A percentile compares a stretch with the other conserved stretches of the same genome.
These are phyloP conservation scores for Callithrix jacchus DNA, from an alignment of 2,113 vertebrate species.

Conservation along the genomic window DNA sequence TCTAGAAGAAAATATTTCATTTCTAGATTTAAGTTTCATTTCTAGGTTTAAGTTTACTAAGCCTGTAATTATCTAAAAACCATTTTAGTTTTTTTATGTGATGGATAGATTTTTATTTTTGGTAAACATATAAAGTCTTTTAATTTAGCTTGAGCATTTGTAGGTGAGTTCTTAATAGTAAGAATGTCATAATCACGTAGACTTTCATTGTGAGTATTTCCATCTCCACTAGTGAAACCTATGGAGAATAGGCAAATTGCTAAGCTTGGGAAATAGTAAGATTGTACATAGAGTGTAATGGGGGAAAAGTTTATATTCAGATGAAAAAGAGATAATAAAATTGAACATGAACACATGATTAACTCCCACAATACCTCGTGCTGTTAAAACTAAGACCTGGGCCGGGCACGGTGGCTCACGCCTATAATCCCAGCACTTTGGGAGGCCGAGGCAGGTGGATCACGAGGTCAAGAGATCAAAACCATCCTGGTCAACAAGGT, in stretches of 20 bases:
- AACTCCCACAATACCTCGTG: neutral
- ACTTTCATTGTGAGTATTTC: neutral
- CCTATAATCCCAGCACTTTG: too few species aligned
- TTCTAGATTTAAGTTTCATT: neutral
- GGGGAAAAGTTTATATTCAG: conserved; percentile 48
- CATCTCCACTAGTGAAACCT: neutral
- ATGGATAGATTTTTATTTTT: neutral
- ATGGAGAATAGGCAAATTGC: neutral
- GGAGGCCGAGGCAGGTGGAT: too few species aligned
- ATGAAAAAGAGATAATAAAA: conserved; percentile 25
- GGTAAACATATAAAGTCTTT: neutral
- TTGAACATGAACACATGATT: neutral
- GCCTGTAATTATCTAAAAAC: neutral
- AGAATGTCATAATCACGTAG: neutral
- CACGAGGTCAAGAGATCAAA: too few species aligned
- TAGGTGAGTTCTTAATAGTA: neutral
- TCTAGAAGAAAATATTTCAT: neutral
- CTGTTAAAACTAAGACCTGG: neutral
- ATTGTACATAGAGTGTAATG: neutral
- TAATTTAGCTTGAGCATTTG: neutral
- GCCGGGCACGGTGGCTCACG: too few species aligned
- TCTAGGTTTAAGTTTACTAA: neutral
- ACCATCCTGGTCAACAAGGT: too few species aligned
- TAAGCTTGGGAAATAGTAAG: neutral
- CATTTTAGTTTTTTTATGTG: neutral